Conservation (phyloP, 2,113 vertebrate genomes). For the Cervus canadensis region DNA sequence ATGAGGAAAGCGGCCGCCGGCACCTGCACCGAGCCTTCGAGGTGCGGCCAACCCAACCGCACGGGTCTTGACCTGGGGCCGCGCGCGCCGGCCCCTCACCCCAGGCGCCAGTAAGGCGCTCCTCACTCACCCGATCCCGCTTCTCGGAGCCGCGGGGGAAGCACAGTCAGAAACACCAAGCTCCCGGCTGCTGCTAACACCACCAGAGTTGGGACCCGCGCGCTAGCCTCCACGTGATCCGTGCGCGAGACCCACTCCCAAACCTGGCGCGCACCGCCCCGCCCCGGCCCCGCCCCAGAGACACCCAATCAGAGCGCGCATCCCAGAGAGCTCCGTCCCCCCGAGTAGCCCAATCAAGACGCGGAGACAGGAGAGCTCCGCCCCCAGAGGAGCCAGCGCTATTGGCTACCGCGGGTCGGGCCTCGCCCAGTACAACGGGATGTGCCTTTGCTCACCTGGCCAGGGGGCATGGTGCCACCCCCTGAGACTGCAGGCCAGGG, state of each 20-base stretch:
- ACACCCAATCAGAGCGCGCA: not conserved
- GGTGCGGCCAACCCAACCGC: not conserved
- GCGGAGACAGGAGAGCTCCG: too few species aligned
- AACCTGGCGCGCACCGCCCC: not conserved
- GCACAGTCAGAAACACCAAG: too few species aligned
- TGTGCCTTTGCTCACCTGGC: fast-evolving
- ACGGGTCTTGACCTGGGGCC: not conserved
- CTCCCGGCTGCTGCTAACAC: not conserved
- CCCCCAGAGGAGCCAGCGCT: not conserved
- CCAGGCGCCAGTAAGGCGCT: not conserved
- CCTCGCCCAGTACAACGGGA: fast-evolving
- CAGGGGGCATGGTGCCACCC: fast-evolving
- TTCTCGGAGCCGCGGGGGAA: not conserved
- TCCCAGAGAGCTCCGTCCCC: not conserved
- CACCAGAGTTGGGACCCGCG: not conserved
- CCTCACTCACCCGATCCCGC: not conserved
- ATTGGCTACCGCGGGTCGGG: not conserved
- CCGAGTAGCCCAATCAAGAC: not conserved
- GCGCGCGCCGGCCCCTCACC: not conserved
- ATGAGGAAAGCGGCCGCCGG: not conserved
- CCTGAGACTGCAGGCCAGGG: fast-evolving
- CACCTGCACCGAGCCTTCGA: not conserved
- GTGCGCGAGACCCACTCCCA: not conserved
- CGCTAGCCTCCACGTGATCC: not conserved
- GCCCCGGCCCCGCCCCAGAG: not conserved